These are phyloP conservation scores for Echinometra lucunter DNA, from an alignment of 53 echinoderm and acorn worm genomes.

Conservation along the genomic window DNA sequence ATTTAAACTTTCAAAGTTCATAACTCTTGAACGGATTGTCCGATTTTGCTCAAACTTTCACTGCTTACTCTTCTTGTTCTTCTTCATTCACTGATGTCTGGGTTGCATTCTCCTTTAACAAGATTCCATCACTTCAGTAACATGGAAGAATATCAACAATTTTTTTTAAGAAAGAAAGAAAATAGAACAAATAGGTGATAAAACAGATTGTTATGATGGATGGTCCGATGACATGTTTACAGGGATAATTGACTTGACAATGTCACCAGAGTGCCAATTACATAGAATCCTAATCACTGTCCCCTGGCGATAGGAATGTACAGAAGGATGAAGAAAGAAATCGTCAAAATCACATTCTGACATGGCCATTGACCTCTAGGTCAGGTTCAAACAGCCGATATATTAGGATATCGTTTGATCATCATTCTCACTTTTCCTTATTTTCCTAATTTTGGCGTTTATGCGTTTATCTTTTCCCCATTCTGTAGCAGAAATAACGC, in stretches of 20 bases:
- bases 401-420: background rate
- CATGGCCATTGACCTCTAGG: background rate
- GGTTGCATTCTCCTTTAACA: too few species aligned
- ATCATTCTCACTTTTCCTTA: too few species aligned
- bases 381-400: background rate
- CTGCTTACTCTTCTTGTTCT: too few species aligned
- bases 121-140: background rate
- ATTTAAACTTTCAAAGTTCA: too few species aligned
- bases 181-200: background rate
- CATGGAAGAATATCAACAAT: background rate
- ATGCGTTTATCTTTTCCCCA: too few species aligned
- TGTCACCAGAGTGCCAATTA: slow-evolving; percentile 1
- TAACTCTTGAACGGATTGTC: too few species aligned
- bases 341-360: slow-evolving; percentile 11
- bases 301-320: background rate
- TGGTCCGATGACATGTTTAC: background rate
- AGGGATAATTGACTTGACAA: background rate
- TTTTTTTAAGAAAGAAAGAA: background rate
- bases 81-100: too few species aligned
- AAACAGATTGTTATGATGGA: background rate
- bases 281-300: background rate
- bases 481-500: too few species aligned
- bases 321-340: background rate
- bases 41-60: too few species aligned
- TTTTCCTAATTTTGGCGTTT: too few species aligned